Evolutionary conservation across 2,113 vertebrate genomes (phyloP).

Genomic region (Myrmecobius fasciatus): DNA sequence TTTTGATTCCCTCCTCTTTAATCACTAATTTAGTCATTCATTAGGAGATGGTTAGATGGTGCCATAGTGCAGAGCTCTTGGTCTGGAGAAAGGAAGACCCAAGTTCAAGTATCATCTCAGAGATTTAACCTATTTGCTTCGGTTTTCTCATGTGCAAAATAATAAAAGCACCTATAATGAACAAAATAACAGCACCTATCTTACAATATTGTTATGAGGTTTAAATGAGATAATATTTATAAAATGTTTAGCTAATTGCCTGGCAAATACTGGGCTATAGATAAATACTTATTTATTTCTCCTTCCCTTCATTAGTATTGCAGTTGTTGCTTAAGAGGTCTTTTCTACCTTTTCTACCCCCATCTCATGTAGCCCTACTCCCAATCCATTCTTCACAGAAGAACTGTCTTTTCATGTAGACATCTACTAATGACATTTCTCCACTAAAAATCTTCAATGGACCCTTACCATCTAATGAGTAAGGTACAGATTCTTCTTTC

Average conservation of each 20-base stretch:
- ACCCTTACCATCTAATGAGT: neutral
- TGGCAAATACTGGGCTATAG: neutral
- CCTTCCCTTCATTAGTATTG: conserved; percentile 24
- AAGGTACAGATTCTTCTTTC: neutral
- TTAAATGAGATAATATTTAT: neutral
- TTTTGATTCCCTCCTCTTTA: neutral
- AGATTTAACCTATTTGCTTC: neutral
- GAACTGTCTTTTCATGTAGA: neutral
- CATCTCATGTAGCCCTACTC: neutral
- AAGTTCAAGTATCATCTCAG: neutral
- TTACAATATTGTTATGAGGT: neutral
- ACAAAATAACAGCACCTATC: neutral
- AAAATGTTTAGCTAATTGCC: neutral
- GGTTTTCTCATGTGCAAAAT: neutral
- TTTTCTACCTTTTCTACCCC: neutral
- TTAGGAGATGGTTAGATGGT: neutral
- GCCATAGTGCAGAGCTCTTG: neutral
- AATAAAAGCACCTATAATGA: neutral
- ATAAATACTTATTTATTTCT: neutral
- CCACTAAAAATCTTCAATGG: neutral
- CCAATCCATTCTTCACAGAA: neutral
- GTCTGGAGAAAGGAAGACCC: neutral
- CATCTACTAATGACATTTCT: neutral
- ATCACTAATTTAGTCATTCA: neutral
- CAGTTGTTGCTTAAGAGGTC: neutral